Base-by-base conservation (phyloP, 1,140 invertebrate genomes). In the Caenorhabditis brenneri region DNA sequence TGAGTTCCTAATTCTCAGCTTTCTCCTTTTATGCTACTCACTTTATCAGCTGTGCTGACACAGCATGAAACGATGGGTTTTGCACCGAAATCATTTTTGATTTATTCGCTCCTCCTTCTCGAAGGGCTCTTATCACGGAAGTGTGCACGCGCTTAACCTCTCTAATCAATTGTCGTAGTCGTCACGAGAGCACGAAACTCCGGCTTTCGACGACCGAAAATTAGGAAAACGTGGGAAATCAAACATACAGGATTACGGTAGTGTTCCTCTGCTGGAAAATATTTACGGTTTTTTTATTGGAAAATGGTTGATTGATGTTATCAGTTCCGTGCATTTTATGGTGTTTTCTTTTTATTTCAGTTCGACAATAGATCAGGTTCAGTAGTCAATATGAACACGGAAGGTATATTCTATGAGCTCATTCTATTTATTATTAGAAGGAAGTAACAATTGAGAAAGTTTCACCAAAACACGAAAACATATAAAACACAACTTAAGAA, bases 31-130 rank as follows among this genome's bases (percentile, higher is more conserved):
- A 65, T 65, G 58, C 31, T 65, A 36, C 19, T 65, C 31, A 3
- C 31, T 65, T 65, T 65, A 65, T 65, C 58, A 65, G 58, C 58
- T 65, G 58, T 36, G 58, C 58, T 65, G 58, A 65, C 29, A 27
- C 36, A n/a, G 31, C 58, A 65, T 29, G 3, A 58, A 58, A 29
- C 53, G 53, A 58, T 12, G 7, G 29, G 58, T 36, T 36, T 36
- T 65, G 58, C 58, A 65, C 58, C 33, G 58, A 65, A 65, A 2
- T 36, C 29, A 65, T 65, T 65, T 65, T 65, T 65, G 58, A 65
- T 65, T 65, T 65, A 65, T 65, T 65, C 58, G 29, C 58, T 31
- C 31, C 58, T 36, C 58, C 58, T 65, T 36, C 19, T 65, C 24
- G 10, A n/a, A n/a, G n/a, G 31, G 29, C 31, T 65, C 53, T 65